phyloP scores from a whole-genome alignment of 2,113 vertebrate species.

The Tauraco erythrolophus region DNA sequence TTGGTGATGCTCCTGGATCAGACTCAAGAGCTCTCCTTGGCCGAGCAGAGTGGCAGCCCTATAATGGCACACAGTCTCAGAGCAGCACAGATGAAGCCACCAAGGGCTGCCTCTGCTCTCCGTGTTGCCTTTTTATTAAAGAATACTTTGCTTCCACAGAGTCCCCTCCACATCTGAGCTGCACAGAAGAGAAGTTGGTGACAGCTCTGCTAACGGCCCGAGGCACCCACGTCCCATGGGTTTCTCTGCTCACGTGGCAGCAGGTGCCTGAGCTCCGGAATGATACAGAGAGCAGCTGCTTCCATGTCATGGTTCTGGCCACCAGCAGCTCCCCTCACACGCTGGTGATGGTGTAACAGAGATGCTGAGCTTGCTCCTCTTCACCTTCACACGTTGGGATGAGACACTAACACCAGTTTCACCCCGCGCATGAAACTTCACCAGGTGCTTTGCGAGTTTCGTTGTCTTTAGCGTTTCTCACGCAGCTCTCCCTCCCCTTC shows the following conservation, averaged over 20 bases:
- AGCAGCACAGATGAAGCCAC: not conserved
- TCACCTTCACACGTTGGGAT: rapidly evolving
- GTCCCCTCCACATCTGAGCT: not conserved
- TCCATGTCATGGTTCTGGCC: not conserved
- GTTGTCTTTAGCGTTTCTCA: conserved; percentile 42
- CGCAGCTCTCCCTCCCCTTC: conserved; percentile 11
- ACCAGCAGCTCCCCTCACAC: rapidly evolving
- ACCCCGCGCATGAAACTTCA: not conserved
- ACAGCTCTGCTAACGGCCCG: not conserved
- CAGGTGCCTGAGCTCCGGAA: not conserved
- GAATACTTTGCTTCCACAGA: not conserved
- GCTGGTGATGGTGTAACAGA: not conserved
- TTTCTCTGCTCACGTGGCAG: not conserved
- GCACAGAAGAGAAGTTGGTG: not conserved
- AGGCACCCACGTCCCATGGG: not conserved
- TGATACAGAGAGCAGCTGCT: not conserved
- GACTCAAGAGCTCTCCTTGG: not conserved
- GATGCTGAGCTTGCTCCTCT: not conserved
- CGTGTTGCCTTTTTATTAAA: not conserved
- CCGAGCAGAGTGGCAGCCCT: not conserved
- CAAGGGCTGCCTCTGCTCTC: not conserved
- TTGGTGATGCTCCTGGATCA: not conserved
- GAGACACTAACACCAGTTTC: not conserved
- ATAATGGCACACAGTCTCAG: not conserved
- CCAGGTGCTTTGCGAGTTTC: conserved; percentile 28